Evolutionary conservation across 2,797 vertebrate species (phyloP).

Genomic region (Rhynchonycteris naso): DNA sequence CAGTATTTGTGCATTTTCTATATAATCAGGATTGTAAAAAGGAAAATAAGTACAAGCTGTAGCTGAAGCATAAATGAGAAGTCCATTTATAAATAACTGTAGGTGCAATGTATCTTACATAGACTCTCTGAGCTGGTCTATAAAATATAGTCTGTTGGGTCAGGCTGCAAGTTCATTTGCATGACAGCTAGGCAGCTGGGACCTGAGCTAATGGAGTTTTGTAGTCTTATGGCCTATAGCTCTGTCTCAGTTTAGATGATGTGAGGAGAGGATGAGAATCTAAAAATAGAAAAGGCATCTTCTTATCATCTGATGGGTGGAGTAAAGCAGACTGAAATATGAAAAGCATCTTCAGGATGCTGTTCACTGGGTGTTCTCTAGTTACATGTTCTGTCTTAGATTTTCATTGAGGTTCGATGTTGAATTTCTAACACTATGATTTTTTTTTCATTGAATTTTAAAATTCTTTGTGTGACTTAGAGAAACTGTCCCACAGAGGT

Average conservation of each 20-base stretch:
- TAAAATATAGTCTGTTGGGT: background rate
- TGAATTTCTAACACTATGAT: background rate
- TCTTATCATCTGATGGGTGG: conserved; percentile 49
- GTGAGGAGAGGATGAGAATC: conserved; percentile 24
- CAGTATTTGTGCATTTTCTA: conserved; percentile 39
- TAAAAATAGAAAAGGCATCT: conserved; percentile 65
- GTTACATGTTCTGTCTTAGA: conserved; percentile 2
- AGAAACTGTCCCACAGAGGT: background rate
- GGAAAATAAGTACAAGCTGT: conserved; percentile 60
- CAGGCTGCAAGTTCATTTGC: background rate
- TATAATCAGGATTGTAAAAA: conserved; percentile 51
- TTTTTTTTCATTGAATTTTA: background rate
- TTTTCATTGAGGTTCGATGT: conserved; percentile 6
- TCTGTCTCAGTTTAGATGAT: background rate
- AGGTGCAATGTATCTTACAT: background rate
- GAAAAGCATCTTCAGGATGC: conserved; percentile 54
- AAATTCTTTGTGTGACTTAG: conserved; percentile 23
- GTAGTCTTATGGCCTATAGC: background rate
- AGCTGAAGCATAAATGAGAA: conserved; percentile 59
- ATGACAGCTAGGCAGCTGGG: background rate
- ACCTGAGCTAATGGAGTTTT: background rate
- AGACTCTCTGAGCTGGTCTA: conserved; percentile 30
- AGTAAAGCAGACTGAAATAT: conserved; percentile 46
- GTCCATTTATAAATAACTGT: conserved; percentile 52
- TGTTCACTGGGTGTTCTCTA: background rate